Percentiles rank a stretch among this genome's conserved stretches.
phyloP scores from a whole-genome alignment of 2,113 vertebrate genomes.

The Zootoca vivipara region DNA sequence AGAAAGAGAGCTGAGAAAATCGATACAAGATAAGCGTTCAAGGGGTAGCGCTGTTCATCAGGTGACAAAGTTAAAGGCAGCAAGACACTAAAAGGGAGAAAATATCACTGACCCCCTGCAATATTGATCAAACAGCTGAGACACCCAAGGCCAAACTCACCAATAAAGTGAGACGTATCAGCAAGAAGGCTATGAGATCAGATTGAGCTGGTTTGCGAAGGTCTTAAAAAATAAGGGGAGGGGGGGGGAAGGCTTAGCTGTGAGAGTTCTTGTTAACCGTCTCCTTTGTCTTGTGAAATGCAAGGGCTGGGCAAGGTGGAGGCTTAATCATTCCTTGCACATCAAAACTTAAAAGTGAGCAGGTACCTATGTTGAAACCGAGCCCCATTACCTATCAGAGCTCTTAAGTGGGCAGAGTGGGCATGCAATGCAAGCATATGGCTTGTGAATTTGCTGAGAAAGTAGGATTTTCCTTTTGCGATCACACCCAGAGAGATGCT shows the following conservation, averaged over 20 bases:
- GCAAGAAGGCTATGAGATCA: constrained; percentile 72
- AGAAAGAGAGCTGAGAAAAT: constrained; percentile 87
- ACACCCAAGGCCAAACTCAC: constrained; percentile 97
- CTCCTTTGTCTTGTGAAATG: constrained; percentile 72
- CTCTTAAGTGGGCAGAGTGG: too few relatives aligned
- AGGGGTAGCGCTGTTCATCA: constrained; percentile 96
- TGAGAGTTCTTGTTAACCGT: constrained; percentile 76
- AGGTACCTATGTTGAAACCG: not conserved
- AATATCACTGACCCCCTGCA: constrained; percentile 90
- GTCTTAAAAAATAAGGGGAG: constrained; percentile 73
- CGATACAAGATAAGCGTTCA: constrained; percentile 97
- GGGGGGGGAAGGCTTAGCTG: constrained; percentile 65
- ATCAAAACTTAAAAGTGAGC: not conserved
- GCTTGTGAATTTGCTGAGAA: too few relatives aligned
- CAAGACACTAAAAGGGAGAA: constrained; percentile 91
- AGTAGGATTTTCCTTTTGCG: too few relatives aligned
- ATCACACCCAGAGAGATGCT: too few relatives aligned
- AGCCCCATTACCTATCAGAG: not conserved
- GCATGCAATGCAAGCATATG: too few relatives aligned
- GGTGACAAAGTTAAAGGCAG: constrained; percentile 92
- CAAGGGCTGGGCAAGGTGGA: constrained; percentile 35
- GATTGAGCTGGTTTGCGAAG: constrained; percentile 74
- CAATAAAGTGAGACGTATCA: constrained; percentile 99
- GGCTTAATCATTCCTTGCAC: not conserved
- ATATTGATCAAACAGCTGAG: constrained; percentile 97